Base-by-base conservation (phyloP, 2,113 vertebrate genomes). In the Calyptommatus sinebrachiatus region DNA sequence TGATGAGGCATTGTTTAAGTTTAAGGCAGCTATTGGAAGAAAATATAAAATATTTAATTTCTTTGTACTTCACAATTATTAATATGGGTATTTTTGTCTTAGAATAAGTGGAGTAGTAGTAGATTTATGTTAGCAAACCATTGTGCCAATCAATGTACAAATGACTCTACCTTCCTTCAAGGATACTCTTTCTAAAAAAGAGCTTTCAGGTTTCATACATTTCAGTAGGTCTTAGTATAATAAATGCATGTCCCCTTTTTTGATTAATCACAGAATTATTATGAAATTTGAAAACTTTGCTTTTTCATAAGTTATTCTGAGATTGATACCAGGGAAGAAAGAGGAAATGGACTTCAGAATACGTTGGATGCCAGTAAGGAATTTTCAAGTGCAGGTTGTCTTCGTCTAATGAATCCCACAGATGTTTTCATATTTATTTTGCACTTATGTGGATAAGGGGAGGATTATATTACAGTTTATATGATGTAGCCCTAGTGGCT, bases 301-400 rank as follows among this genome's bases (percentile, higher is more conserved):
- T 66, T n/a, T 87, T 31, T n/a, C 21, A 66, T 65, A 75, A 78
- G 78, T 76, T 61, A 29, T 22, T 60, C 41, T 29, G 29, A 62
- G 18, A 57, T 50, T 63, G 45, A 69, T 28, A 45, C n/a, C n/a
- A 16, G 28, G 20, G 20, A n/a, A 57, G 16, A 18, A 57, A 18
- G 16, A 57, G 53, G 14, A 21, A 46, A 60, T 28, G 35, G 35
- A 41, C 35, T 41, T 41, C n/a, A 2, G 71, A 20, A 68, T 11
- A 74, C 18, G 21, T 31, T 61, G 8, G 14, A 41, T 73, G 21
- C 29, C 14, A 50, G 31, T 45, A n/a, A n/a, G 73, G 61, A n/a
- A 20, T 48, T 24, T 45, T 79, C 10, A 29, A 9, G 29, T 50
- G 2, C 22, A 62, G 35, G n/a, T 35, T 41, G 22, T 45, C 31